These are phyloP conservation scores for Peromyscus attwateri DNA, from an alignment of 2,797 vertebrate genomes.

Conservation along the genomic window DNA sequence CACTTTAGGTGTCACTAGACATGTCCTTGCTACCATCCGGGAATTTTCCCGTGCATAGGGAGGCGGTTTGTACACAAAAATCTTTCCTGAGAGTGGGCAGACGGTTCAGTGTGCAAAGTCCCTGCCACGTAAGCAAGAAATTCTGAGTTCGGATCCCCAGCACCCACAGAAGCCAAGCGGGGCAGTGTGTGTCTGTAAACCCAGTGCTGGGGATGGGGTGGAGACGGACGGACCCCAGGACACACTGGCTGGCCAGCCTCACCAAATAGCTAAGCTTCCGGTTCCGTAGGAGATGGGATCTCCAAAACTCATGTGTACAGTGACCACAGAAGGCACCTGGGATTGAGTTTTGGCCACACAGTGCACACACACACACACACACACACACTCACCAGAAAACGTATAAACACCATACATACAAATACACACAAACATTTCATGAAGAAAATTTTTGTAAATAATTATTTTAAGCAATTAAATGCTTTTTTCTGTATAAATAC, in stretches of 20 bases:
- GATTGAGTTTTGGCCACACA: background rate
- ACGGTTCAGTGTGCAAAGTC: background rate
- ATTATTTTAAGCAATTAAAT: constrained; percentile 6
- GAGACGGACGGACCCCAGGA: background rate
- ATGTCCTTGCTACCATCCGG: background rate
- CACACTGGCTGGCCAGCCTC: background rate
- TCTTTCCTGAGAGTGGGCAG: background rate
- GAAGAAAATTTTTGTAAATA: constrained; percentile 14
- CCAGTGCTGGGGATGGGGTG: background rate
- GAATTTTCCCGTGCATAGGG: background rate
- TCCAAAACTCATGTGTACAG: background rate
- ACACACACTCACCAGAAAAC: background rate
- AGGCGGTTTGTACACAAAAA: background rate
- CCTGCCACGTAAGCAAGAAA: background rate
- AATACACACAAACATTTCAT: background rate
- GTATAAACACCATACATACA: background rate
- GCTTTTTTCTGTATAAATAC: background rate
- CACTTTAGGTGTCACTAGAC: background rate
- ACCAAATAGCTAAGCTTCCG: background rate
- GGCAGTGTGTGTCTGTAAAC: background rate
- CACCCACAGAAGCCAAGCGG: background rate
- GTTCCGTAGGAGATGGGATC: background rate
- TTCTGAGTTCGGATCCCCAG: background rate
- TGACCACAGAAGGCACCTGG: background rate
- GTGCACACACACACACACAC: too few relatives aligned